These are phyloP conservation scores for Brachionus angularis DNA, from an alignment of 1,140 invertebrate species.

Conservation along the genomic window DNA sequence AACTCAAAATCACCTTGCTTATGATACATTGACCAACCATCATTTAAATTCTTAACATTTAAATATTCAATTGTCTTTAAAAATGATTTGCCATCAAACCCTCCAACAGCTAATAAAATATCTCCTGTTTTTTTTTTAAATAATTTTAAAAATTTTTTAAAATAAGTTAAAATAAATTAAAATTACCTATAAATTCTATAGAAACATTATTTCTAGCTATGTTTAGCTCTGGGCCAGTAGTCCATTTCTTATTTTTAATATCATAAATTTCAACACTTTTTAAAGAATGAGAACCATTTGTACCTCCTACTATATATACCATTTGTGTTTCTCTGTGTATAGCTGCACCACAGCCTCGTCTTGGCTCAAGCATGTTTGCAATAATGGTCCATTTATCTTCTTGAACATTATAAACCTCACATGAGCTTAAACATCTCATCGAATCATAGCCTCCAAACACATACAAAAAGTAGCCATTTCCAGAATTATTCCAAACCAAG, in stretches of 20 bases:
- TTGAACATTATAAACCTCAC: slow-evolving; percentile 29
- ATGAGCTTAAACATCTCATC: slow-evolving; percentile 6
- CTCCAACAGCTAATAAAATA: slow-evolving; percentile 37
- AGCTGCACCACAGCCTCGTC: slow-evolving; percentile 31
- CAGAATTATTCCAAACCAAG: background rate
- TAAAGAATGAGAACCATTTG: slow-evolving; percentile 28
- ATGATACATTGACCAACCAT: slow-evolving; percentile 39
- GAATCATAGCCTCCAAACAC: slow-evolving; percentile 42
- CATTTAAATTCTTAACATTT: slow-evolving; percentile 28
- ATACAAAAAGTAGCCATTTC: slow-evolving; percentile 4
- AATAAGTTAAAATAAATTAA: too few species aligned
- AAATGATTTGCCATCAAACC: slow-evolving; percentile 41
- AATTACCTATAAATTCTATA: slow-evolving; percentile 30
- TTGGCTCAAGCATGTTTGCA: slow-evolving; percentile 24
- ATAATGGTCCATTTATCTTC: slow-evolving; percentile 1
- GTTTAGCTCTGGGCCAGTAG: slow-evolving; percentile 3
- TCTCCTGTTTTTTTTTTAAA: background rate
- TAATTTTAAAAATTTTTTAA: background rate
- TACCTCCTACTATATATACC: slow-evolving; percentile 38
- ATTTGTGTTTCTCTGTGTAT: background rate
- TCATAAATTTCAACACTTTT: slow-evolving; percentile 41
- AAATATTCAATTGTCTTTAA: slow-evolving; percentile 43
- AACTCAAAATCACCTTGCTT: slow-evolving; percentile 36
- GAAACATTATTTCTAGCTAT: slow-evolving; percentile 35
- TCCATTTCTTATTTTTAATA: slow-evolving; percentile 32